phyloP scores from a whole-genome alignment of 1,140 invertebrate genomes.

The Anoplolepis gracilipes region DNA sequence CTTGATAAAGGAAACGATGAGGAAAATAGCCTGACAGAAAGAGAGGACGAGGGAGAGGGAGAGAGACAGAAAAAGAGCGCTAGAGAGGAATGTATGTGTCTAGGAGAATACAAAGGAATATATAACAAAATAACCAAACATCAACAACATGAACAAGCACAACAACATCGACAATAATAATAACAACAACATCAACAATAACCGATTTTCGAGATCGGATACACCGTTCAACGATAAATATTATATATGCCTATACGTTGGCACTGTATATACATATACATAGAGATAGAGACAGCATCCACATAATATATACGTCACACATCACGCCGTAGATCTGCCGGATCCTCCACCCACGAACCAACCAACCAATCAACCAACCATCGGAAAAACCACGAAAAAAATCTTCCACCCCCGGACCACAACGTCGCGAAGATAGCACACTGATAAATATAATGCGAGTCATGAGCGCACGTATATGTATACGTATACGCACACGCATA shows the following conservation, averaged over 20 bases:
- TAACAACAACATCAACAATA: slow-evolving; percentile 57
- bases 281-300: slow-evolving; percentile 46
- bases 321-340: slow-evolving; percentile 83
- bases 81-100: slow-evolving; percentile 46
- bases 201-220: slow-evolving; percentile 32
- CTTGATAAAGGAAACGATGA: slow-evolving; percentile 59
- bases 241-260: slow-evolving; percentile 44
- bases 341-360: slow-evolving; percentile 79
- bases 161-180: slow-evolving; percentile 63
- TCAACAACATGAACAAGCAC: slow-evolving; percentile 66
- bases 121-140: slow-evolving; percentile 51
- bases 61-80: slow-evolving; percentile 26
- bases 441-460: slow-evolving; percentile 61
- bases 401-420: slow-evolving; percentile 49
- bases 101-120: slow-evolving; percentile 24
- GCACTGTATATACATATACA: slow-evolving; percentile 64
- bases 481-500: slow-evolving; percentile 41
- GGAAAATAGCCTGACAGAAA: slow-evolving; percentile 52
- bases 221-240: slow-evolving; percentile 51
- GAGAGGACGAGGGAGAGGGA: slow-evolving; percentile 32
- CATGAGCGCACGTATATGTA: slow-evolving; percentile 50
- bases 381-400: slow-evolving; percentile 77
- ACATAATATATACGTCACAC: slow-evolving; percentile 78
- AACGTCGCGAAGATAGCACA: slow-evolving; percentile 40
- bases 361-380: slow-evolving; percentile 75